Conservation (phyloP, 2,888 invertebrate genomes). For the Yponomeuta cagnagella region DNA sequence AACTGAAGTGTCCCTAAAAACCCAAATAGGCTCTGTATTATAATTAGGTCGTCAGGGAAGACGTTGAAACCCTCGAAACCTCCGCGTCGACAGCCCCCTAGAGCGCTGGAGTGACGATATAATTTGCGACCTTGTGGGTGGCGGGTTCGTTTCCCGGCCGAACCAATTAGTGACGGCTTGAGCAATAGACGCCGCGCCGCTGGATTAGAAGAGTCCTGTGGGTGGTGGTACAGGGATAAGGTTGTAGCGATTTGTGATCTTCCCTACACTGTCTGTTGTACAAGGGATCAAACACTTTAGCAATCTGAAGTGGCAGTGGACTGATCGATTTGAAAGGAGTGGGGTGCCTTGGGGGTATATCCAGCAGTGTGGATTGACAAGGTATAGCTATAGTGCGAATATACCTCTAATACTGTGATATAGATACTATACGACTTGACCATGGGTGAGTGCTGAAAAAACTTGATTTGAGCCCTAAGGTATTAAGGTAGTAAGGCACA, state of each 20-base stretch:
- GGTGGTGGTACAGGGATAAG: not conserved
- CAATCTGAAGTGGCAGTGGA: not conserved
- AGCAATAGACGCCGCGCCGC: slow-evolving; percentile 28
- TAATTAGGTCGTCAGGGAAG: not conserved
- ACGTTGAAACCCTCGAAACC: not conserved
- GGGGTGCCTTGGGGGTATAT: no score
- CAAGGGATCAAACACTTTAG: not conserved
- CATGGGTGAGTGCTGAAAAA: no score
- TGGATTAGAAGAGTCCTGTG: slow-evolving; percentile 22
- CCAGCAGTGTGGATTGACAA: no score
- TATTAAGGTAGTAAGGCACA: no score
- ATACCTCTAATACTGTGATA: no score
- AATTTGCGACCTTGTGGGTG: slow-evolving; percentile 19
- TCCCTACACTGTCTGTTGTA: not conserved
- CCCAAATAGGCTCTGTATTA: no score
- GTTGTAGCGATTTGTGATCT: not conserved
- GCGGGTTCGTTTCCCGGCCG: slow-evolving; percentile 21
- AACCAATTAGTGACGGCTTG: slow-evolving; percentile 42
- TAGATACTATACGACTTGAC: no score
- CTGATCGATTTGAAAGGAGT: no score
- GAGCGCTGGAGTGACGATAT: not conserved
- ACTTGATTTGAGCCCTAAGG: no score
- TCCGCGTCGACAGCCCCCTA: not conserved
- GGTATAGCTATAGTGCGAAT: no score
- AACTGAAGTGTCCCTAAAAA: not conserved